Conservation (phyloP, 1,140 invertebrate genomes). For the Drosophila kikkawai region DNA sequence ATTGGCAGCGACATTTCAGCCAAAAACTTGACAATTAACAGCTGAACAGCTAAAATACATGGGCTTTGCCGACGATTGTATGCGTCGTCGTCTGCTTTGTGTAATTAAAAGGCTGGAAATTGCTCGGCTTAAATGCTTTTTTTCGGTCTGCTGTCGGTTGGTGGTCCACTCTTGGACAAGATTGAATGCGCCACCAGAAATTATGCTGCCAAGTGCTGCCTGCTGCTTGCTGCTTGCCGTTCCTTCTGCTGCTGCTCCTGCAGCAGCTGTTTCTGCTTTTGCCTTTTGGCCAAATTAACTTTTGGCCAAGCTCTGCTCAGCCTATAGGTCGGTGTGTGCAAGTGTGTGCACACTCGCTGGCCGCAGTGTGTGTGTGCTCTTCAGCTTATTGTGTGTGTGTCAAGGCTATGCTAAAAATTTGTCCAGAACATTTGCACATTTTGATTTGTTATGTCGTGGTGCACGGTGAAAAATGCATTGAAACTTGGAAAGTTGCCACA, state of each 20-base stretch:
- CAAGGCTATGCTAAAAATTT: conserved; percentile 74
- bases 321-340: conserved; percentile 15
- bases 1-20: conserved; percentile 81
- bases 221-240: conserved; percentile 12
- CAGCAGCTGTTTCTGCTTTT: conserved; percentile 24
- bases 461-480: conserved; percentile 47
- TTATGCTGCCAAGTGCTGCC: conserved; percentile 70
- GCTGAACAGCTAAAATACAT: conserved; percentile 62
- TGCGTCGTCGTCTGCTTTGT: conserved; percentile 40
- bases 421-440: conserved; percentile 78
- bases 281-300: conserved; percentile 51
- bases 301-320: conserved; percentile 26
- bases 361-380: conserved; percentile 12
- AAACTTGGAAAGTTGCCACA: conserved; percentile 11
- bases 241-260: conserved; percentile 3
- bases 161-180: conserved; percentile 71
- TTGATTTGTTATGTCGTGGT: conserved; percentile 73
- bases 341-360: conserved; percentile 2
- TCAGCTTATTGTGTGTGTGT: conserved; percentile 59
- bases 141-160: conserved; percentile 41
- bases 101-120: conserved; percentile 80
- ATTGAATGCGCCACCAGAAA: conserved; percentile 71
- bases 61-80: conserved; percentile 9
- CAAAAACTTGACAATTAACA: conserved; percentile 78
- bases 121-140: conserved; percentile 70